Base-by-base conservation (phyloP, 2,113 vertebrate species). In the Pluvianellus socialis region DNA sequence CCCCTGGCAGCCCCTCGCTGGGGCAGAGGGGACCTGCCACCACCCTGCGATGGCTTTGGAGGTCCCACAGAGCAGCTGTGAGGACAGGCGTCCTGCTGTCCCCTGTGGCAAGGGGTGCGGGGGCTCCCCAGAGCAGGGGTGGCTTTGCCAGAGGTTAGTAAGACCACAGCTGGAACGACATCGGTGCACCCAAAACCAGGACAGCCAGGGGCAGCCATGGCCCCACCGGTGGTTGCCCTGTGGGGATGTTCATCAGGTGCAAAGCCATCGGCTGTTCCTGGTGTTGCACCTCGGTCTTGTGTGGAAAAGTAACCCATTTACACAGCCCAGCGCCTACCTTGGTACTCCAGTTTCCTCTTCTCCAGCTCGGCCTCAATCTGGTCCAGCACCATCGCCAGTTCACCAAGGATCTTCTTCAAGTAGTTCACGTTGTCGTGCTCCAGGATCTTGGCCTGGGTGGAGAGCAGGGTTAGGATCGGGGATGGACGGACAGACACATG, bases 371-470 rank as follows among this genome's bases (percentile, higher is more conserved):
- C 99, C 94, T 99, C 99, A 4, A 99, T 99, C 96, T 99, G 99
- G 97, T 99, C 99, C 88, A 99, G 98, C 92, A 99, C 99, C 99
- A 99, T 99, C 28, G 98, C 98, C 96, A 99, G 98, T 75, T 99
- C 99, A 22, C 99, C 99, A 9, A 99, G 98, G 83, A 99, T 99
- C 97, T 99, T 99, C 98, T 99, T 99, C 98, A 99, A 96, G 98
- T 99, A 99, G 97, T 98, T 99, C 96, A 99, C 99, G 1, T 99
- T 99, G 45, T 99, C 99, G 0, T 99, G 99, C 96, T 99, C 99
- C 97, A 99, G 95, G 96, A 99, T 99, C 97, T 99, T 99, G 90
- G 99, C 99, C 99, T 99, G 92, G 4, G 49, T 42, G 71, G 49
- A 95, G n/a, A 90, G 56, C 2, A 3, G 30, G 32, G 26, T 91